Conservation (phyloP, 23 tunicate species). For the Botrylloides violaceus region DNA sequence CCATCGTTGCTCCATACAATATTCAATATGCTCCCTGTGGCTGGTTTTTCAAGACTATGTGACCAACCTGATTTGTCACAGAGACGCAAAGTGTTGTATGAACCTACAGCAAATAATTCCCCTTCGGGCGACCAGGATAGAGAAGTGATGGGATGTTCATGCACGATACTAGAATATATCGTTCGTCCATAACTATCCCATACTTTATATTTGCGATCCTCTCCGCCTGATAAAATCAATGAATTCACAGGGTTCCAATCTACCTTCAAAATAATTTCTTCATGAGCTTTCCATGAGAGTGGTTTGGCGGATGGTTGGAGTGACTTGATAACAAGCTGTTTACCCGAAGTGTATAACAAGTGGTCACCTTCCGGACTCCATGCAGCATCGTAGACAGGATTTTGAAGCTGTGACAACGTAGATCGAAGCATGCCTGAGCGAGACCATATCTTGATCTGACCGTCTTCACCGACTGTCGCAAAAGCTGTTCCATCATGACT, state of each 20-base stretch:
- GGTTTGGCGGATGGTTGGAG: conserved; percentile 76
- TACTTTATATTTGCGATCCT: conserved; percentile 93
- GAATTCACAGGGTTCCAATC: conserved; percentile 74
- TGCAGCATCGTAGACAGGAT: conserved; percentile 61
- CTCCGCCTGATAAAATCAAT: conserved; percentile 88
- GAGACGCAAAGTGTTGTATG: conserved; percentile 64
- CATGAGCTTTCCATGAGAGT: conserved; percentile 93
- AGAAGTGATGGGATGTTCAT: conserved; percentile 89
- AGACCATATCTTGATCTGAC: conserved; percentile 90
- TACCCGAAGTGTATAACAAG: conserved; percentile 63
- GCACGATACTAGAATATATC: conserved; percentile 45
- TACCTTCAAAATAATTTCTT: conserved; percentile 43
- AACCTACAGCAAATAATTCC: conserved; percentile 83
- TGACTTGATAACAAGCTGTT: conserved; percentile 72
- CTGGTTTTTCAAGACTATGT: conserved; percentile 56
- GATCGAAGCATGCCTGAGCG: conserved; percentile 88
- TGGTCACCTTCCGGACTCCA: conserved; percentile 96
- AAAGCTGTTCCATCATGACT: conserved; percentile 86
- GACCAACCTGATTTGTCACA: conserved; percentile 99
- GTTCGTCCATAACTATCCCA: conserved; percentile 96
- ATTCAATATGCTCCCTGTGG: conserved; percentile 65
- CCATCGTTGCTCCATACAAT: conserved; percentile 82
- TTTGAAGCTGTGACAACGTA: conserved; percentile 43
- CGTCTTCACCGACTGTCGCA: conserved; percentile 92
- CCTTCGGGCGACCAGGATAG: conserved; percentile 77